Conservation (phyloP, 2,113 vertebrate genomes). For the Egretta garzetta region DNA sequence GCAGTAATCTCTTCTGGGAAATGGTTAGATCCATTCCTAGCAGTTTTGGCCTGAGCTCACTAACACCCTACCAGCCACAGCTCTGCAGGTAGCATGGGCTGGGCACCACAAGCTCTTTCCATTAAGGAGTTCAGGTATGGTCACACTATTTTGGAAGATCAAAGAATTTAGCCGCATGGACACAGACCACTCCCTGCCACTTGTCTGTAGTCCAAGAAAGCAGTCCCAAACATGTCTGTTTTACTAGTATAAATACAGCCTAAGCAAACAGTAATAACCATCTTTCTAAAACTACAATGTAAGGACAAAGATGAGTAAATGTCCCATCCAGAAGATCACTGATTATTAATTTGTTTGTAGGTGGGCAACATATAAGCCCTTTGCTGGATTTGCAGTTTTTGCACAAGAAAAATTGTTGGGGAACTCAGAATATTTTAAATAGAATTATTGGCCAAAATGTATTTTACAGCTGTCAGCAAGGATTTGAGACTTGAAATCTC, state of each 20-base stretch:
- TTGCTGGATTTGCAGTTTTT: not conserved
- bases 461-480: not conserved
- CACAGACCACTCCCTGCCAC: not conserved
- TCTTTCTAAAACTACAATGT: not conserved
- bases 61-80: not conserved
- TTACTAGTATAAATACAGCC: not conserved
- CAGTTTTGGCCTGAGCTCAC: not conserved
- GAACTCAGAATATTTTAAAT: not conserved
- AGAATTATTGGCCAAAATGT: not conserved
- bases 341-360: not conserved
- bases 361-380: not conserved
- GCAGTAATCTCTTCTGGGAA: not conserved
- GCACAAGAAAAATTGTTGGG: not conserved
- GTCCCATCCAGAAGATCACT: not conserved
- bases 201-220: not conserved
- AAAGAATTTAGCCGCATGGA: not conserved
- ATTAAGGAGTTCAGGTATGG: not conserved
- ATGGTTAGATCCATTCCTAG: not conserved
- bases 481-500: not conserved
- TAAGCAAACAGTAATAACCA: not conserved
- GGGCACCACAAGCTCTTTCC: rapidly evolving
- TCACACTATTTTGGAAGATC: not conserved
- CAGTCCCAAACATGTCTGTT: not conserved
- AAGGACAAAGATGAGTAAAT: not conserved
- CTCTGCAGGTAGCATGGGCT: not conserved